Evolutionary conservation across 2,888 invertebrate genomes (phyloP).

Genomic region (Drosophila borealis): DNA sequence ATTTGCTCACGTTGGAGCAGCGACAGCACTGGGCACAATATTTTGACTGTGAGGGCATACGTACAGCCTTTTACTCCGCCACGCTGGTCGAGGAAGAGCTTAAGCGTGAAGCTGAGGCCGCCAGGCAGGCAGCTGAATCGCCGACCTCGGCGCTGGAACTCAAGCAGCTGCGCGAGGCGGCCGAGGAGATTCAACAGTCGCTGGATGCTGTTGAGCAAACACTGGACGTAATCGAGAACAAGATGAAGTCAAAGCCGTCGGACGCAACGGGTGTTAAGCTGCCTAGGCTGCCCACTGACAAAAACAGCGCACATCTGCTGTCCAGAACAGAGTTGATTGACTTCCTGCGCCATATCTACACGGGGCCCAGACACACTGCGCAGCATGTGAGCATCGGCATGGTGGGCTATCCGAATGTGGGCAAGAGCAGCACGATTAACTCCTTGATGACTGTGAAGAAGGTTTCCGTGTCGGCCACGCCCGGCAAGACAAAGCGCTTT

Average conservation of each 20-base stretch:
- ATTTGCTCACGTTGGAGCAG: slow-evolving; percentile 93
- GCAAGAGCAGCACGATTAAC: slow-evolving; percentile 99
- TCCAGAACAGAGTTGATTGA: slow-evolving; percentile 89
- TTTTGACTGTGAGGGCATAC: slow-evolving; percentile 90
- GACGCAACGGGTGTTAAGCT: background rate
- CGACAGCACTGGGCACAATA: slow-evolving; percentile 94
- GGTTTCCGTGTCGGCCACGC: slow-evolving; percentile 98
- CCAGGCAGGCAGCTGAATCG: slow-evolving; percentile 36
- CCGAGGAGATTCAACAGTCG: slow-evolving; percentile 86
- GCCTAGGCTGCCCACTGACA: slow-evolving; percentile 42
- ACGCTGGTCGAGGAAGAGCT: slow-evolving; percentile 87
- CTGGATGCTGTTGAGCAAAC: slow-evolving; percentile 87
- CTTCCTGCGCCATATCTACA: slow-evolving; percentile 88
- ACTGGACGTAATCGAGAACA: slow-evolving; percentile 86
- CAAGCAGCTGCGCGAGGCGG: slow-evolving; percentile 86
- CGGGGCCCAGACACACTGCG: slow-evolving; percentile 84
- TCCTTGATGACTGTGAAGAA: slow-evolving; percentile 93
- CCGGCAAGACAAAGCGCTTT: slow-evolving; percentile 99
- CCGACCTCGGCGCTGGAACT: slow-evolving; percentile 53
- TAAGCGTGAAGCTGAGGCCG: slow-evolving; percentile 63
- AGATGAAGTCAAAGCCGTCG: slow-evolving; percentile 81
- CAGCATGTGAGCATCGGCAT: slow-evolving; percentile 93
- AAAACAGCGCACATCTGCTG: slow-evolving; percentile 84
- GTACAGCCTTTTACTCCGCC: slow-evolving; percentile 97
- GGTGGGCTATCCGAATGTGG: slow-evolving; percentile 99